A percentile compares a stretch with the other conserved stretches of the same genome.
These are phyloP conservation scores for Chanos chanos DNA, from an alignment of 2,797 vertebrate species.

Conservation along the genomic window DNA sequence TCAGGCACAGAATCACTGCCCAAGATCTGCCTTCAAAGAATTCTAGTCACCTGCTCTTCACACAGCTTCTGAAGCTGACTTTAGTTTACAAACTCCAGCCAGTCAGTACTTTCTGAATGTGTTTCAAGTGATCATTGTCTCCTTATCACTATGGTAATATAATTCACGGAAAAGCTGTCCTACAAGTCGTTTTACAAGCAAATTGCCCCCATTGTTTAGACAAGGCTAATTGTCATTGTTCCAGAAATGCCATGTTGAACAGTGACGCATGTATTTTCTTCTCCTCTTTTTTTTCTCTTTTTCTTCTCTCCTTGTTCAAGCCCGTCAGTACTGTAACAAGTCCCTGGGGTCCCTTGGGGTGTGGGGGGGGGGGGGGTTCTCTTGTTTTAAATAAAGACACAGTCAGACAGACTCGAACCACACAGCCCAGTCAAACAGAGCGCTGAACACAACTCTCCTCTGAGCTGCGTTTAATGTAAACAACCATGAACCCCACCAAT, in stretches of 20 bases:
- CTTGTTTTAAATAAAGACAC: conserved; percentile 33
- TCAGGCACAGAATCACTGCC: too few relatives aligned
- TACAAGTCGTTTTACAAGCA: conserved; percentile 48
- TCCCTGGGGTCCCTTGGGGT: too few relatives aligned
- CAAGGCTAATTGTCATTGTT: conserved; percentile 67
- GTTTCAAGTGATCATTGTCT: conserved; percentile 38
- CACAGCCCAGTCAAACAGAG: conserved; percentile 14
- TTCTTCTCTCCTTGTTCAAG: conserved; percentile 7
- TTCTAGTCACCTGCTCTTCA: too few relatives aligned
- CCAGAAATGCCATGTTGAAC: conserved; percentile 47
- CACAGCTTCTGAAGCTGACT: too few relatives aligned
- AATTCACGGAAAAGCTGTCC: conserved; percentile 52
- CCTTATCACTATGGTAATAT: conserved; percentile 32
- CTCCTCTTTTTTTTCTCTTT: conserved; percentile 34
- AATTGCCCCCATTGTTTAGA: conserved; percentile 58
- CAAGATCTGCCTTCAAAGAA: too few relatives aligned
- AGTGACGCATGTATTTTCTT: conserved; percentile 45
- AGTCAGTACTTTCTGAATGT: not conserved
- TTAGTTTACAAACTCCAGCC: not conserved
- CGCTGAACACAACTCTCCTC: too few relatives aligned
- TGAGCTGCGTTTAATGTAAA: too few relatives aligned
- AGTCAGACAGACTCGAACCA: too few relatives aligned
- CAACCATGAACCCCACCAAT: too few relatives aligned
- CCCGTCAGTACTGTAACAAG: conserved; percentile 13
- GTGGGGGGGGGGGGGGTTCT: conserved; percentile 17